phyloP scores from a whole-genome alignment of 92 coral and sea anemone species.

The Actinostola sp. region DNA sequence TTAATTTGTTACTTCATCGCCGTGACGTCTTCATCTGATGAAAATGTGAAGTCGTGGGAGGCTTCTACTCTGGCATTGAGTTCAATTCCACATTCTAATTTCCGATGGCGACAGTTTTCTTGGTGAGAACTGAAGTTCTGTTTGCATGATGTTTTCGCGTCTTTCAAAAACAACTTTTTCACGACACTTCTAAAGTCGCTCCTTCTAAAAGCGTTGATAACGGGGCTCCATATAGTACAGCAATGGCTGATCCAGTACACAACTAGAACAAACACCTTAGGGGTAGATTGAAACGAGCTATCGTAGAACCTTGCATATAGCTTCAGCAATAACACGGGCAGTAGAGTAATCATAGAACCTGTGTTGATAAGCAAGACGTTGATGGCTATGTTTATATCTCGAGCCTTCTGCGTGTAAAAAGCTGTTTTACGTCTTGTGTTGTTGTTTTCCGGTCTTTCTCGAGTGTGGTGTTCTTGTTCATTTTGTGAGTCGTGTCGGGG shows the following conservation, averaged over 20 bases:
- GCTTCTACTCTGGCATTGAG: too few species aligned
- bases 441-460: background rate
- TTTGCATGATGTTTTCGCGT: too few species aligned
- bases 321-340: background rate
- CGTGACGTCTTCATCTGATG: too few species aligned
- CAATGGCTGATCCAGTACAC: constrained; percentile 8
- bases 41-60: too few species aligned
- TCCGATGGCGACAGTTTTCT: too few species aligned
- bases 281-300: background rate
- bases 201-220: constrained; percentile 1
- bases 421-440: background rate
- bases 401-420: background rate
- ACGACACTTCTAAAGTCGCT: background rate
- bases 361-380: constrained; percentile 3
- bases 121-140: too few species aligned
- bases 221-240: constrained; percentile 11
- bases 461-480: background rate
- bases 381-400: background rate
- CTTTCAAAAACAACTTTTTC: background rate
- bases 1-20: too few species aligned
- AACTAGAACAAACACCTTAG: background rate
- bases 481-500: background rate
- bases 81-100: too few species aligned
- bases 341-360: background rate
- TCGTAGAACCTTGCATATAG: background rate